phyloP scores from a whole-genome alignment of 2,113 vertebrate species.

The Phaetusa simplex region DNA sequence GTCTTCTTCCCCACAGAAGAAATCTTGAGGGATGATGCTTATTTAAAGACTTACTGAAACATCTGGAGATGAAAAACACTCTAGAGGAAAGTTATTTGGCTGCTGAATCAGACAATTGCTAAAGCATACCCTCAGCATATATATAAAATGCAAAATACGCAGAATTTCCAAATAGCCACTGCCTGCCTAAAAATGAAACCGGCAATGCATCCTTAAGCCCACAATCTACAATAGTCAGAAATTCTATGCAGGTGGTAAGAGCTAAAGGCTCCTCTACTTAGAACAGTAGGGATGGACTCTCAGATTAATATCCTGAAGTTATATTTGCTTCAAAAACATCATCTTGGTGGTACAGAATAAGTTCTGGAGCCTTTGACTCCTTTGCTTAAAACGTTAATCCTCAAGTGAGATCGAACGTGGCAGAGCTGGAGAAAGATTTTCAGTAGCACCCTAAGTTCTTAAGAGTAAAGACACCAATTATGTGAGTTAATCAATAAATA shows the following conservation, averaged over 20 bases:
- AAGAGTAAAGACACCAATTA: neutral
- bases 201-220: neutral
- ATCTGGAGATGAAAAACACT: neutral
- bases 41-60: neutral
- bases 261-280: neutral
- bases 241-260: neutral
- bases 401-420: neutral
- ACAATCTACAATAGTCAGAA: neutral
- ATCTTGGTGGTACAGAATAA: neutral
- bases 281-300: conserved; percentile 13
- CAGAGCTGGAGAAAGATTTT: neutral
- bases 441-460: neutral
- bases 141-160: neutral
- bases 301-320: neutral
- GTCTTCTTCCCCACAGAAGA: neutral
- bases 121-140: neutral
- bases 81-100: neutral
- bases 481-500: neutral
- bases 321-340: neutral
- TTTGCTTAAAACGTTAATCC: neutral
- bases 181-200: conserved; percentile 8
- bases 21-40: neutral
- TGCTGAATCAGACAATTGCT: neutral
- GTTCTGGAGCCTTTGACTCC: neutral
- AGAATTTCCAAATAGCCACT: neutral